Conservation (phyloP, 2,113 vertebrate species). For the Globicephala melas region DNA sequence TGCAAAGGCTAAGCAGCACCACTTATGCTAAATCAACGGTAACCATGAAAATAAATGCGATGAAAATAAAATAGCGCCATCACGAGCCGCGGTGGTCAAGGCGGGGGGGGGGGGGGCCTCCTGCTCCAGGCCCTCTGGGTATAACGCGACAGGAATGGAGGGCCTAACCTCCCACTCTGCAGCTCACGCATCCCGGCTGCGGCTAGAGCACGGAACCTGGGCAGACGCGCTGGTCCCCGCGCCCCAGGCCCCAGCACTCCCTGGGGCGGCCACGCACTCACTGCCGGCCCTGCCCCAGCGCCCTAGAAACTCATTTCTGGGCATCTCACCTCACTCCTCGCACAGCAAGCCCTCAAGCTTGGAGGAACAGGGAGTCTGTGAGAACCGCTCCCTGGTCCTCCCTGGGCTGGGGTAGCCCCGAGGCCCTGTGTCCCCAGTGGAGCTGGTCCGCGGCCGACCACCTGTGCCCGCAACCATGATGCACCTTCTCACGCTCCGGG, state of each 20-base stretch:
- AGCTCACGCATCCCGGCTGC: background rate
- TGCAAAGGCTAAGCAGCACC: background rate
- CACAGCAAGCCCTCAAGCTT: background rate
- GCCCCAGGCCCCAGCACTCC: background rate
- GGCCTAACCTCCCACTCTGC: background rate
- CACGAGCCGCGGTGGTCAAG: fast-evolving
- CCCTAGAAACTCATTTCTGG: background rate
- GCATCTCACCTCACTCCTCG: background rate
- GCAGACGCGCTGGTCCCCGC: background rate
- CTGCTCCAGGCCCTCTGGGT: background rate
- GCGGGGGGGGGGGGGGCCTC: fast-evolving
- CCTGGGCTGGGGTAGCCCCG: background rate
- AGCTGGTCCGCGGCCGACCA: background rate
- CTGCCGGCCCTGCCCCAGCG: background rate
- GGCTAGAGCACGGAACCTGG: background rate
- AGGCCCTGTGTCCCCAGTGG: background rate
- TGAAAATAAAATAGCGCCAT: background rate
- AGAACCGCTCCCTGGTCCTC: fast-evolving
- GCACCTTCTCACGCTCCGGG: background rate
- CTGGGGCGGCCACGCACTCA: fast-evolving
- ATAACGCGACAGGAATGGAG: background rate
- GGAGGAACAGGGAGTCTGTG: background rate
- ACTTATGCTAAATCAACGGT: background rate
- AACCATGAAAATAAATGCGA: background rate
- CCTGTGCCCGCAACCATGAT: background rate